Evolutionary conservation across 2,888 invertebrate genomes (phyloP).

Genomic region (Electrophaes corylata): DNA sequence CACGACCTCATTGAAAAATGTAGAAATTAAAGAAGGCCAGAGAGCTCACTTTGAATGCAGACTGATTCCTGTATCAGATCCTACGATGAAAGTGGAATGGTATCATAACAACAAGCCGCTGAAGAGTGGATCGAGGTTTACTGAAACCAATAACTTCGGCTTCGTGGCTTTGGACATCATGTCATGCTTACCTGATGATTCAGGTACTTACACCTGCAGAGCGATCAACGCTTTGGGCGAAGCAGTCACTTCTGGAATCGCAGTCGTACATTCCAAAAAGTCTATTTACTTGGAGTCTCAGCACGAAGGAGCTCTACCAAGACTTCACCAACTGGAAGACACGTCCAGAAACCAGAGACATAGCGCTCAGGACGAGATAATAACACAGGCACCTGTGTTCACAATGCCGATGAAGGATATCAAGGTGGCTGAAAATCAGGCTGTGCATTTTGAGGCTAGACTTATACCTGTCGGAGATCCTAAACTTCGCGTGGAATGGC

Average conservation of each 20-base stretch:
- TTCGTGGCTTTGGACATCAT: constrained; percentile 98
- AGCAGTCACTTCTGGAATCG: constrained; percentile 95
- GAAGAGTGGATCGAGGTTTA: constrained; percentile 97
- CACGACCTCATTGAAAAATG: constrained; percentile 95
- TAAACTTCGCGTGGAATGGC: constrained; percentile 96
- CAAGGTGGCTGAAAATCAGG: constrained; percentile 94
- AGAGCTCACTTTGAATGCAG: constrained; percentile 97
- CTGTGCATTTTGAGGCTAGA: constrained; percentile 96
- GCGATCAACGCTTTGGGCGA: constrained; percentile 96
- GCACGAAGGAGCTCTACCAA: constrained; percentile 92
- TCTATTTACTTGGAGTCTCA: constrained; percentile 95
- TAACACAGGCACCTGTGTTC: constrained; percentile 95
- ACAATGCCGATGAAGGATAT: constrained; percentile 95
- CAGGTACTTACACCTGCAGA: constrained; percentile 97
- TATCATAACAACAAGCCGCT: constrained; percentile 95
- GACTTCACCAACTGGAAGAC: constrained; percentile 93
- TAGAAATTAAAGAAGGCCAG: constrained; percentile 97
- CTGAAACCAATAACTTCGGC: constrained; percentile 98
- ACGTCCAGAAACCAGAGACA: constrained; percentile 89
- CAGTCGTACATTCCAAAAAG: constrained; percentile 92
- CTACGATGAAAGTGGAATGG: constrained; percentile 97
- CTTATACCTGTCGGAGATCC: constrained; percentile 97
- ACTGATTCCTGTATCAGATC: constrained; percentile 96
- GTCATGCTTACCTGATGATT: constrained; percentile 97
- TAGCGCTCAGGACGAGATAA: constrained; percentile 89